Conservation (phyloP, 2,113 vertebrate genomes). For the Fregata magnificens region DNA sequence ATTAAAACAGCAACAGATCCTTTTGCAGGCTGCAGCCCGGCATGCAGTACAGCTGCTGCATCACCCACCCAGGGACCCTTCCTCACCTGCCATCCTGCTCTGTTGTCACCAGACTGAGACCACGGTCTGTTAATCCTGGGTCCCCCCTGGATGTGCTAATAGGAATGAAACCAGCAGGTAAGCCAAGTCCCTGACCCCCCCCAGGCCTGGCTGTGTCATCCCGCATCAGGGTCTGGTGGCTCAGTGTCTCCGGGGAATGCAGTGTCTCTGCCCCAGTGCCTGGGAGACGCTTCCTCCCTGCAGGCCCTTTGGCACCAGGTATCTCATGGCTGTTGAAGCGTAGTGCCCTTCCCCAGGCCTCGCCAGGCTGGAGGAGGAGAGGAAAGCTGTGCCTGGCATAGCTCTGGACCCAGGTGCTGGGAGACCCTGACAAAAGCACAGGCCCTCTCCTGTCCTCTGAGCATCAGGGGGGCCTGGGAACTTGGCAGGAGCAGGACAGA, state of each 20-base stretch:
- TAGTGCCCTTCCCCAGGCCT: not conserved
- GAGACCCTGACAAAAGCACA: not conserved
- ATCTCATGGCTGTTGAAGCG: not conserved
- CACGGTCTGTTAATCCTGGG: not conserved
- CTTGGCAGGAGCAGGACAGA: not conserved
- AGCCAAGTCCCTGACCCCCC: not conserved
- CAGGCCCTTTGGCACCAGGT: not conserved
- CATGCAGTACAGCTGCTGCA: not conserved
- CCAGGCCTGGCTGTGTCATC: not conserved
- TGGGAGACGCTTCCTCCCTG: not conserved
- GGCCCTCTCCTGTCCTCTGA: not conserved
- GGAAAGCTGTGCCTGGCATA: not conserved
- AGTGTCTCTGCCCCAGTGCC: not conserved
- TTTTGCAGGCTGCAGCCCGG: not conserved
- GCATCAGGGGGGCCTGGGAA: not conserved
- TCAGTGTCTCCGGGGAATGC: fast-evolving
- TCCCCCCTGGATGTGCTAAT: not conserved
- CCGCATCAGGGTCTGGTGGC: fast-evolving
- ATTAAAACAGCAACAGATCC: not conserved
- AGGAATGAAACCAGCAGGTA: not conserved
- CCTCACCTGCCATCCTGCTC: not conserved
- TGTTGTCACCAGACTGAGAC: not conserved
- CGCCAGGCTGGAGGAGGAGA: not conserved
- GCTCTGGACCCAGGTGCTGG: not conserved
- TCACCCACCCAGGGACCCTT: not conserved